These are phyloP conservation scores for Papilio demoleus DNA, from an alignment of 2,888 invertebrate species.

Conservation along the genomic window DNA sequence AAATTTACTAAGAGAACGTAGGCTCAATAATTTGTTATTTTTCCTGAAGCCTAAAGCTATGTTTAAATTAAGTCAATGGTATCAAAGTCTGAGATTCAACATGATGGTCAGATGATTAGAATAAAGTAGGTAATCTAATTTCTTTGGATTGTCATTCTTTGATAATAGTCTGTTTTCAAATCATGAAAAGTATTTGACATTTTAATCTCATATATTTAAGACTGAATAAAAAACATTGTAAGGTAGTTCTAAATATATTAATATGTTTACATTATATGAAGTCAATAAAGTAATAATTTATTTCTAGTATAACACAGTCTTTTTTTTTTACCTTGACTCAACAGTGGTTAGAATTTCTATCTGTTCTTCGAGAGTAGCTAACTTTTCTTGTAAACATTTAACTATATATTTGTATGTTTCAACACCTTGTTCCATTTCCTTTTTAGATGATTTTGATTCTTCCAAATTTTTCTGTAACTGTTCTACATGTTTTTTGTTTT, in stretches of 20 bases:
- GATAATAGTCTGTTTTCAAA: too few species aligned
- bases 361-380: conserved; percentile 75
- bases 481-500: conserved; percentile 68
- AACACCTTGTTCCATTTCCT: conserved; percentile 63
- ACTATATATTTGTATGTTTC: conserved; percentile 73
- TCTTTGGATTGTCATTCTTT: background rate
- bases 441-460: conserved; percentile 56
- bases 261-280: background rate
- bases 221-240: conserved; percentile 7
- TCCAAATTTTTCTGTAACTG: conserved; percentile 63
- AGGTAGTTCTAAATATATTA: background rate
- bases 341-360: conserved; percentile 75
- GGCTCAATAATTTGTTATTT: background rate
- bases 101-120: background rate
- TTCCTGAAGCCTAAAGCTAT: too few species aligned
- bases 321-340: conserved; percentile 63
- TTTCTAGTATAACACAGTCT: conserved; percentile 22
- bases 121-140: background rate
- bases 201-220: conserved; percentile 1
- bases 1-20: background rate
- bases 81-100: background rate
- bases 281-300: conserved; percentile 6
- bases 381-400: conserved; percentile 76
- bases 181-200: background rate
- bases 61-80: background rate